Conservation (phyloP, 2,113 vertebrate species). For the Lophura nycthemera region DNA sequence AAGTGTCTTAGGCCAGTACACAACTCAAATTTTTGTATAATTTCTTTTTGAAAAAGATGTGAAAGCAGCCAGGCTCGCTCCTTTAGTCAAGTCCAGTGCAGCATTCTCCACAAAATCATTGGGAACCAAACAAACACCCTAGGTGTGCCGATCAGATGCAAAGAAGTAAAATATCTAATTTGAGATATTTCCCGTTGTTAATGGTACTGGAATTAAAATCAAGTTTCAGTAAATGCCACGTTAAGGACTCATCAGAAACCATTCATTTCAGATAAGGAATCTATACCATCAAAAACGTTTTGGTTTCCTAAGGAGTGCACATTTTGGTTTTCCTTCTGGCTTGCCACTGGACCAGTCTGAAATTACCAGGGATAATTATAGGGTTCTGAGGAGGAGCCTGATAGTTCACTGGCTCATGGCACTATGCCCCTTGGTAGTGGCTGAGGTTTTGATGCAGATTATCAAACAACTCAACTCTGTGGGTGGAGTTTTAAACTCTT, state of each 20-base stretch:
- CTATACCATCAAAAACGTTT: background rate
- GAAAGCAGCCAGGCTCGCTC: background rate
- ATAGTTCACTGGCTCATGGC: background rate
- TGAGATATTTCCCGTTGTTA: background rate
- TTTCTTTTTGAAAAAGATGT: background rate
- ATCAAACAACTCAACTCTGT: background rate
- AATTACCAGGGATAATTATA: background rate
- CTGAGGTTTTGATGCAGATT: background rate
- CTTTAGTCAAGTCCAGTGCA: background rate
- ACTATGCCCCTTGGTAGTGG: background rate
- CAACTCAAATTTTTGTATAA: background rate
- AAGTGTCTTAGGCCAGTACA: background rate
- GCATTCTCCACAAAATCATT: background rate
- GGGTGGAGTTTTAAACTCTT: background rate
- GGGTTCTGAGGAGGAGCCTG: background rate
- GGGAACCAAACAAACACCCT: background rate
- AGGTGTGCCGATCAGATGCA: background rate
- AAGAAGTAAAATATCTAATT: background rate
- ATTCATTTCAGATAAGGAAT: background rate
- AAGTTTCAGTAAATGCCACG: fast-evolving
- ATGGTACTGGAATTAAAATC: background rate
- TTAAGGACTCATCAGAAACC: background rate
- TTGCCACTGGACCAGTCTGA: slow-evolving; percentile 1
- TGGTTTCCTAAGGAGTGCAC: background rate
- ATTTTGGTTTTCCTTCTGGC: background rate